Percentiles rank a stretch among this genome's conserved stretches.
Evolutionary conservation across 2,888 invertebrate species (phyloP).

Genomic region (Ochlodes sylvanus): DNA sequence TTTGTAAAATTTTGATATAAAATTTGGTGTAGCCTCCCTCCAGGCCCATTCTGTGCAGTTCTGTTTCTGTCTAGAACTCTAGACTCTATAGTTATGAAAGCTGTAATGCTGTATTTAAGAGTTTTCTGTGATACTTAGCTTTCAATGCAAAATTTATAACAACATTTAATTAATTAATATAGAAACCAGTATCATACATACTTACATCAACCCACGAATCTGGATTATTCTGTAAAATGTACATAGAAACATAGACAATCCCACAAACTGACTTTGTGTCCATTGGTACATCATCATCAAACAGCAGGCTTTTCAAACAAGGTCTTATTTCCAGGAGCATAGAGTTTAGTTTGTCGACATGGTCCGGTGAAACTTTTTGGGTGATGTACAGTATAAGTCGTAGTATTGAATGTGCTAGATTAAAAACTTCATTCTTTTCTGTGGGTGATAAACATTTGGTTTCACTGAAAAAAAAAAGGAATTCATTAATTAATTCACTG

Average conservation of each 20-base stretch:
- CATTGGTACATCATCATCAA: constrained; percentile 84
- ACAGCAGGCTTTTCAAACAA: constrained; percentile 60
- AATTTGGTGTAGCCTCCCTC: too few species aligned
- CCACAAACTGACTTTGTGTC: constrained; percentile 88
- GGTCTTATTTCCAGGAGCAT: constrained; percentile 50
- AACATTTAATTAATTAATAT: neutral
- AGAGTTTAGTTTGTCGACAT: constrained; percentile 45
- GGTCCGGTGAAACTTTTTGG: constrained; percentile 55
- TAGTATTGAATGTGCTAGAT: constrained; percentile 59
- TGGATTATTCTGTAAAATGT: constrained; percentile 61
- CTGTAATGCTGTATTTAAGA: too few species aligned
- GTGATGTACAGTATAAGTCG: constrained; percentile 63
- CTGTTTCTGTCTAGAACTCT: too few species aligned
- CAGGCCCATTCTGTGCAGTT: too few species aligned
- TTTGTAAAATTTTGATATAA: too few species aligned
- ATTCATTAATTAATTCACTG: neutral
- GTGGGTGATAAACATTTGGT: constrained; percentile 58
- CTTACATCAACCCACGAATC: constrained; percentile 67
- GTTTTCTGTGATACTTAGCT: too few species aligned
- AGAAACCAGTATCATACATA: neutral
- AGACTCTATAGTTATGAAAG: too few species aligned
- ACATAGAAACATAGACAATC: constrained; percentile 80
- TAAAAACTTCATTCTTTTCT: constrained; percentile 70
- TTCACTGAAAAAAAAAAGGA: constrained; percentile 57
- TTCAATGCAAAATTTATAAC: too few species aligned